Conservation (phyloP, 2,797 vertebrate genomes). For the Iguana delicatissima region DNA sequence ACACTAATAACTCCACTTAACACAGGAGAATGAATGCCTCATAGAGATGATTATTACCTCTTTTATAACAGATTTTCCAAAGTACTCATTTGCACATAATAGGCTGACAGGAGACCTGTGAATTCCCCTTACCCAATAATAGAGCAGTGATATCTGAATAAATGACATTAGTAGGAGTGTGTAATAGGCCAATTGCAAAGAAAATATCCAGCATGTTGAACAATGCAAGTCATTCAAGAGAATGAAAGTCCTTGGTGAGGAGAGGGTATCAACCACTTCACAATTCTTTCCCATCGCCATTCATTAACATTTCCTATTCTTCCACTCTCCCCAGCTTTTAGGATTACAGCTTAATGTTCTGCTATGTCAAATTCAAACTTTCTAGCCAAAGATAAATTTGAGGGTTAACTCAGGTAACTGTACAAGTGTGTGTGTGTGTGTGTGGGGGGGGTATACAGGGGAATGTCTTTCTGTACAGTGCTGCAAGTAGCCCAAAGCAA, state of each 20-base stretch:
- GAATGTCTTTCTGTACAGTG: neutral
- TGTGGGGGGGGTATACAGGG: neutral
- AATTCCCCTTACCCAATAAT: conserved; percentile 12
- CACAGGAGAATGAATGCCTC: conserved; percentile 16
- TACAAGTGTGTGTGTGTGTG: neutral
- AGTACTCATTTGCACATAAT: neutral
- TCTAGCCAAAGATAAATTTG: neutral
- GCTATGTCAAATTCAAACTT: neutral
- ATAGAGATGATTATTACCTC: neutral
- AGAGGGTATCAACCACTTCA: neutral
- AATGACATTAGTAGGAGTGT: neutral
- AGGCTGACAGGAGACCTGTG: neutral
- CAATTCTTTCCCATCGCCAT: neutral
- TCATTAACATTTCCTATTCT: neutral
- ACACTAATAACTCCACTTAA: neutral
- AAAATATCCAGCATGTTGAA: neutral
- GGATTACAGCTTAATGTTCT: neutral
- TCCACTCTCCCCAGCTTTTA: neutral
- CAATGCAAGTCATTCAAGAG: neutral
- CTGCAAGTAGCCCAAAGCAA: neutral
- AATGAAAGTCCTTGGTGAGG: neutral
- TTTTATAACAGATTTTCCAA: conserved; percentile 2
- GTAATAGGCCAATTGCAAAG: neutral
- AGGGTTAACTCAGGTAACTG: neutral
- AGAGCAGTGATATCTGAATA: conserved; percentile 5